A percentile compares a stretch with the other conserved stretches of the same genome.
Conservation (phyloP, 2,113 vertebrate species). For the Archilochus colubris region DNA sequence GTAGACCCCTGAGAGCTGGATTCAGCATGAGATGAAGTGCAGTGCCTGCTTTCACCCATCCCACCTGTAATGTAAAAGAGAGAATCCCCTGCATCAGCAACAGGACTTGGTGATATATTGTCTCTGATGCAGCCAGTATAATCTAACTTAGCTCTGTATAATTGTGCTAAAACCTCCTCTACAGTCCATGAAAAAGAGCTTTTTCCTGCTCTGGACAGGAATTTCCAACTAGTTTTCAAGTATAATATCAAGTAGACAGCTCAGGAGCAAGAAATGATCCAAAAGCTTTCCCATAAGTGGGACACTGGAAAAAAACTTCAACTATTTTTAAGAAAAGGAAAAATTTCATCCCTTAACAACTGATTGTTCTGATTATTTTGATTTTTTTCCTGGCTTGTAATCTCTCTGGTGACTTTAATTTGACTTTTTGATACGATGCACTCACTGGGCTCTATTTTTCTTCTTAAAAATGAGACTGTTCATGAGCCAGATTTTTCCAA, state of each 20-base stretch:
- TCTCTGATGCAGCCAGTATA: neutral
- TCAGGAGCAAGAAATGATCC: neutral
- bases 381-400: neutral
- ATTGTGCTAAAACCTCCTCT: neutral
- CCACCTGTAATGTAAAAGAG: fast-evolving
- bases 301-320: neutral
- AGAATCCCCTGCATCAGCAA: neutral
- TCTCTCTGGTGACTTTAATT: neutral
- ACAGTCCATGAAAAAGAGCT: neutral
- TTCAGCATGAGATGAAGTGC: neutral
- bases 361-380: neutral
- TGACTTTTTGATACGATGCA: neutral
- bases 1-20: neutral
- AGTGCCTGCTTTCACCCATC: neutral
- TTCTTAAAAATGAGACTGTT: neutral
- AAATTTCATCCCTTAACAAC: neutral
- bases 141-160: neutral
- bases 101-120: neutral
- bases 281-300: neutral
- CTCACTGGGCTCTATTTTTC: neutral
- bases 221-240: neutral
- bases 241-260: neutral
- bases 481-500: neutral
- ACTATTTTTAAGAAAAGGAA: neutral
- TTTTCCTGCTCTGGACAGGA: neutral